A percentile compares a stretch with the other conserved stretches of the same genome.
phyloP scores from a whole-genome alignment of 1,140 invertebrate genomes.

The Formica selysi region DNA sequence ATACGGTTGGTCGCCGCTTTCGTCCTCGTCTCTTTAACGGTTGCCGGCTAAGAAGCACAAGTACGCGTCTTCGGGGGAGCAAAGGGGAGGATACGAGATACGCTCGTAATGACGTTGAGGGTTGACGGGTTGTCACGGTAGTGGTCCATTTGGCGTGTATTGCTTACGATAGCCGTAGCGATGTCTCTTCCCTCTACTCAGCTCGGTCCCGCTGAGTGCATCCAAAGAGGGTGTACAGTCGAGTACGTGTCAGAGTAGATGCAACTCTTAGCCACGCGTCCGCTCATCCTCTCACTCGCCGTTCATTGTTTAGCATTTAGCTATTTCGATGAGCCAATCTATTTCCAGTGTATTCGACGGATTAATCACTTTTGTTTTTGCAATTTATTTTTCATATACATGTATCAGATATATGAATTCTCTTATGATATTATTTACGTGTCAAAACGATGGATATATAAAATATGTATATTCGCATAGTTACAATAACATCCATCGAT shows the following conservation, averaged over 20 bases:
- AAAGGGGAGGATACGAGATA: too few species aligned
- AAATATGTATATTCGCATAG: not conserved
- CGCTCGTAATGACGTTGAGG: conserved; percentile 72
- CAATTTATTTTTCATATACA: not conserved
- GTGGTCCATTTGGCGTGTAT: conserved; percentile 70
- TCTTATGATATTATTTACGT: too few species aligned
- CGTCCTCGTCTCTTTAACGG: conserved; percentile 61
- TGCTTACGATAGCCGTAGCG: conserved; percentile 52
- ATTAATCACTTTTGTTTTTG: not conserved
- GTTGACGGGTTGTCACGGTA: conserved; percentile 74
- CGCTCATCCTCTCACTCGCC: conserved; percentile 38
- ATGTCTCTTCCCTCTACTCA: conserved; percentile 11
- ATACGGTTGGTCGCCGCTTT: conserved; percentile 73
- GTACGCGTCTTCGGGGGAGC: conserved; percentile 60
- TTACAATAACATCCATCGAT: conserved; percentile 1
- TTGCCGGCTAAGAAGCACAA: conserved; percentile 64
- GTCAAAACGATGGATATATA: not conserved
- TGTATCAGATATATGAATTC: not conserved
- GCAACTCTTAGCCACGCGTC: conserved; percentile 50
- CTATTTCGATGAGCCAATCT: conserved; percentile 79
- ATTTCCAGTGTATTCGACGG: conserved; percentile 74
- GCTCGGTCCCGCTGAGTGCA: conserved; percentile 58
- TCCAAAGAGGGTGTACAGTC: conserved; percentile 60
- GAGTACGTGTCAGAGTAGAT: conserved; percentile 57
- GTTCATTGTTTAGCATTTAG: conserved; percentile 81